Base-by-base conservation (phyloP, 1,140 invertebrate genomes). In the Harlomillsia oculata region DNA sequence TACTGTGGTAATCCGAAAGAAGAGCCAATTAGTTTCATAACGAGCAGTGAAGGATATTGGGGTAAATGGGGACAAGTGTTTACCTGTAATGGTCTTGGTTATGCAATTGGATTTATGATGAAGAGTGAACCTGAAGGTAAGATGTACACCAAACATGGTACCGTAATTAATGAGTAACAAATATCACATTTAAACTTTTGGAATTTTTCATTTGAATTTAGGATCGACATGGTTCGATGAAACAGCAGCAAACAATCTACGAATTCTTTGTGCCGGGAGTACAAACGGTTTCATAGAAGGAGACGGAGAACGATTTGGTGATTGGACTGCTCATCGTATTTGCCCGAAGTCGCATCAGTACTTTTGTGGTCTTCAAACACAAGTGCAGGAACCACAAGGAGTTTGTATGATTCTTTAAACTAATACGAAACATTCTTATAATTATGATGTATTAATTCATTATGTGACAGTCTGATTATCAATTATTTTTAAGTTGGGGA, bases 311-410 rank as follows among this genome's bases (percentile, higher is more conserved):
- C 8, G 39, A 18, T 60, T 50, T 45, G 62, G 62, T 25, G 18
- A 48, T 5, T 64, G 62, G 62, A 57, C 58, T 1, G 34, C 18
- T 21, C n/a, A 44, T 5, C 40, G 45, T 26, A 37, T 44, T 25
- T 62, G 60, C 26, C 39, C 16, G 18, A 34, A 18, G 11, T 32
- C 11, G 18, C 26, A 51, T 18, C 40, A 59, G 25, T 52, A 56
- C 6, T 26, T 63, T 28, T 63, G 61, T 39, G 61, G 46, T 3
- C 20, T 63, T 18, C 14, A 32, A 44, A 59, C 56, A 18, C 61
- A 63, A 59, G 49, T 63, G 3, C 51, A 63, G 39, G 13, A 44
- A 14, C 55, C 53, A 43, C 51, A 56, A 49, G 59, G 55, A 40
- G 30, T 23, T 18, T 28, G 57, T 57, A 52, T 54, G 32, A 45